phyloP scores from a whole-genome alignment of 2,113 vertebrate genomes.

The Pheucticus melanocephalus region DNA sequence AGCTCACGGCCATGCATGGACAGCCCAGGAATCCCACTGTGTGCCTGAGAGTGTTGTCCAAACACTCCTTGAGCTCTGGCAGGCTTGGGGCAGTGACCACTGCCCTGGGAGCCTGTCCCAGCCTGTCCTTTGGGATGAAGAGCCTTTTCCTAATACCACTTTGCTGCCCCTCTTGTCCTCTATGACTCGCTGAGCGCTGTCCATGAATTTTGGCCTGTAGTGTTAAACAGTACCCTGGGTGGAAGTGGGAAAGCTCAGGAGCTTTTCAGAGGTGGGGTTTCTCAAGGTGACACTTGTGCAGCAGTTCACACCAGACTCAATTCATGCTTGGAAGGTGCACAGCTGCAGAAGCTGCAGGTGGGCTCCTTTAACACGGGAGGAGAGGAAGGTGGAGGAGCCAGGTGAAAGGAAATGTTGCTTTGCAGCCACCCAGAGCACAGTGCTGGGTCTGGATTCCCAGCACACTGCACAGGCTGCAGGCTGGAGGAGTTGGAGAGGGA shows the following conservation, averaged over 20 bases:
- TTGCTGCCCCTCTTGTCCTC: background rate
- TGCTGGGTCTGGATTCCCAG: background rate
- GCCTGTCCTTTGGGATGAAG: background rate
- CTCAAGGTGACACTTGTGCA: background rate
- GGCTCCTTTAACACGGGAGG: background rate
- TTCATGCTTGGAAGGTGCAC: rapidly evolving
- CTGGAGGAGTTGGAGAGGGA: background rate
- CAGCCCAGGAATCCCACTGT: rapidly evolving
- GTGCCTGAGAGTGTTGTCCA: background rate
- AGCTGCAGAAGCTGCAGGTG: background rate
- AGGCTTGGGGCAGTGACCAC: background rate
- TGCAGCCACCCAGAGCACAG: background rate
- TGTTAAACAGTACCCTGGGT: background rate
- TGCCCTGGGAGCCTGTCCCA: background rate
- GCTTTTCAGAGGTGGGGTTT: background rate
- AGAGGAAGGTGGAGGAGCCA: background rate
- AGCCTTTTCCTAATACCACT: rapidly evolving
- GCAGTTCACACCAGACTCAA: background rate
- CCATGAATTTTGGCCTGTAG: rapidly evolving
- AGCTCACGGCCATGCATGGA: rapidly evolving
- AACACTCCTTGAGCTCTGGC: background rate
- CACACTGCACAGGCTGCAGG: rapidly evolving
- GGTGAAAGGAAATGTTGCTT: background rate
- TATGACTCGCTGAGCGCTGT: rapidly evolving
- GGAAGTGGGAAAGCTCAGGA: background rate